Conservation (phyloP, 2,797 vertebrate species). For the Microhierax caerulescens region DNA sequence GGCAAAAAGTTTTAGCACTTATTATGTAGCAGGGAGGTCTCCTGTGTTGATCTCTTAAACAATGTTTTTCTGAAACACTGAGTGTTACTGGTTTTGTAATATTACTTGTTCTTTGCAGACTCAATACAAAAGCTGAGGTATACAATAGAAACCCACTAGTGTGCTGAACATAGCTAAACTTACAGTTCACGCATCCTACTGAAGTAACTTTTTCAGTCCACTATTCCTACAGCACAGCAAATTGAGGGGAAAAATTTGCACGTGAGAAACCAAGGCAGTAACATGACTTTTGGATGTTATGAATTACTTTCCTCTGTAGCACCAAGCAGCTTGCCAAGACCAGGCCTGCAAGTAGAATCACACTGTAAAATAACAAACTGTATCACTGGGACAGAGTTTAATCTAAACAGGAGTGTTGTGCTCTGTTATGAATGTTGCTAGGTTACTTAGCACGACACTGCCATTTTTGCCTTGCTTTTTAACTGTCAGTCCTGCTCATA, state of each 20-base stretch:
- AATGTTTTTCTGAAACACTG: neutral
- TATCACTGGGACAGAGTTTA: conserved; percentile 53
- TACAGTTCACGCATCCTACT: neutral
- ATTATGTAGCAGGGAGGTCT: neutral
- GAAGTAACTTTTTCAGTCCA: neutral
- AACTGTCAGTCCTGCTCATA: neutral
- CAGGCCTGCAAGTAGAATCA: conserved; percentile 36
- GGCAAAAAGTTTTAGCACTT: neutral
- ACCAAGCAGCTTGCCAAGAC: conserved; percentile 41
- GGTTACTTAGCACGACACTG: conserved; percentile 41
- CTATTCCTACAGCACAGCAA: neutral
- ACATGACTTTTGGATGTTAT: neutral
- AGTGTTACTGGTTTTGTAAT: neutral
- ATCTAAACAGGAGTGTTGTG: conserved; percentile 58
- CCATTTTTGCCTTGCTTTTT: neutral
- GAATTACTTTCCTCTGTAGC: neutral
- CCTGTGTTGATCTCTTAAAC: neutral
- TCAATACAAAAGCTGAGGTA: neutral
- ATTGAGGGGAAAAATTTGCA: neutral
- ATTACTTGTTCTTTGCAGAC: neutral
- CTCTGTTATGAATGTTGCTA: conserved; percentile 75
- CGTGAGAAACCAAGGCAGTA: neutral
- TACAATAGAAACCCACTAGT: neutral
- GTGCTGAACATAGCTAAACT: neutral
- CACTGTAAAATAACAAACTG: conserved; percentile 55